These are phyloP conservation scores for Limnephilus auricula DNA, from an alignment of 2,888 invertebrate genomes.

Conservation along the genomic window DNA sequence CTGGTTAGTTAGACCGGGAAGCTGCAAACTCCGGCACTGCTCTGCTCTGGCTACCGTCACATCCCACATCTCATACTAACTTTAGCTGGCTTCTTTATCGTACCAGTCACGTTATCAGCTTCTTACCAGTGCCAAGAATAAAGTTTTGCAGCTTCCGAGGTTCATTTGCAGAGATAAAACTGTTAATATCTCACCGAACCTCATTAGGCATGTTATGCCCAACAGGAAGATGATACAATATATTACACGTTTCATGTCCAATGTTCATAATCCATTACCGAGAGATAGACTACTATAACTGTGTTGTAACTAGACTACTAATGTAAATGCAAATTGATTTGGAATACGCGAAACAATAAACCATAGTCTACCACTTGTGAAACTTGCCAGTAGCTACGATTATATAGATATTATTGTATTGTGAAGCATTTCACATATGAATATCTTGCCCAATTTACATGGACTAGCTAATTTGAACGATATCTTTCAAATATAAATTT, in stretches of 20 bases:
- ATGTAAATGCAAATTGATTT: neutral
- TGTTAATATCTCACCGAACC: neutral
- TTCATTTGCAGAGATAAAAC: neutral
- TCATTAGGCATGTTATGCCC: neutral
- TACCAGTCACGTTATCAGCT: conserved; percentile 3
- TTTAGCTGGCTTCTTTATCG: conserved; percentile 26
- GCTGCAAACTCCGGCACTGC: neutral
- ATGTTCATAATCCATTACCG: neutral
- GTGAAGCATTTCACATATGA: neutral
- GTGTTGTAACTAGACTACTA: neutral
- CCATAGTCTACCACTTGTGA: neutral
- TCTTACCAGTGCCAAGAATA: conserved; percentile 5
- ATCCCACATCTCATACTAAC: conserved; percentile 26
- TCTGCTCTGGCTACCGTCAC: neutral
- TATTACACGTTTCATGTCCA: neutral
- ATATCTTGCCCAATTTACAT: neutral
- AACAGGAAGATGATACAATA: neutral
- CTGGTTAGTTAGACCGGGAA: conserved; percentile 12
- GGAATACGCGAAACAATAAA: neutral
- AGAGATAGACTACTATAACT: neutral
- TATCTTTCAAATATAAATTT: too few relatives aligned
- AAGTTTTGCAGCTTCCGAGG: neutral
- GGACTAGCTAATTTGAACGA: neutral
- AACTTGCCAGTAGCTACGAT: neutral
- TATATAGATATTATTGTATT: too few relatives aligned